These are phyloP conservation scores for Myotis vivesi DNA, from an alignment of 2,797 vertebrate genomes.

Conservation along the genomic window DNA sequence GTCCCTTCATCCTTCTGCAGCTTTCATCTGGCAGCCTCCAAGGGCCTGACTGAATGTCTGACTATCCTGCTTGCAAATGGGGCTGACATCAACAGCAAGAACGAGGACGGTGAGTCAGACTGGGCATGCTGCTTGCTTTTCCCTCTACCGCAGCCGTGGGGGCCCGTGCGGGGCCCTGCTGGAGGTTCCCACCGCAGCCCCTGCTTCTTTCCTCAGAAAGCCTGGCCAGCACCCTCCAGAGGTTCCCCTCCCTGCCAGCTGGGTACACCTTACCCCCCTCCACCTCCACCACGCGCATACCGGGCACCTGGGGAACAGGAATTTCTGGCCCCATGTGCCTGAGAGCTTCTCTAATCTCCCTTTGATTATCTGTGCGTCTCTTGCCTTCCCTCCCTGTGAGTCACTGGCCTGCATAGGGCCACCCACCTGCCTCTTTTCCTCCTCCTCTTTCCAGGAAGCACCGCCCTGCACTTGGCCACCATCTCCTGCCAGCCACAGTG, in stretches of 20 bases:
- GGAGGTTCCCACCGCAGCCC: neutral
- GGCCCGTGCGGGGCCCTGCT: neutral
- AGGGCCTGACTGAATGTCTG: constrained; percentile 84
- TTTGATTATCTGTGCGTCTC: constrained; percentile 75
- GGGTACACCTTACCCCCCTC: neutral
- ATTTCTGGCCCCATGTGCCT: constrained; percentile 62
- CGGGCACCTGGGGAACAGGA: constrained; percentile 70
- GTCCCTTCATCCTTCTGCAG: constrained; percentile 67
- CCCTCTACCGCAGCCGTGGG: neutral
- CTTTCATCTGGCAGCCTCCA: constrained; percentile 83
- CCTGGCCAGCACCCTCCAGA: neutral
- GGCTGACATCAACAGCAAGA: constrained; percentile 78
- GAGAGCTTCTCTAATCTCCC: constrained; percentile 68
- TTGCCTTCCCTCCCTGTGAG: constrained; percentile 63
- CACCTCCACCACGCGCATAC: neutral
- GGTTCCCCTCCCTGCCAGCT: neutral
- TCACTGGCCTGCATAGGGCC: constrained; percentile 43
- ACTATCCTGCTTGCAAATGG: constrained; percentile 80
- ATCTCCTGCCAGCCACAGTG: constrained; percentile 86
- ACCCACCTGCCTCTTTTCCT: neutral
- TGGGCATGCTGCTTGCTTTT: neutral
- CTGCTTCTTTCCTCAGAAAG: neutral
- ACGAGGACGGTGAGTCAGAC: constrained; percentile 81
- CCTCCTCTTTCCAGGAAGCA: constrained; percentile 80
- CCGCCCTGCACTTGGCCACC: constrained; percentile 84